A percentile compares a stretch with the other conserved stretches of the same genome.
Evolutionary conservation across 2,888 invertebrate genomes (phyloP).

Genomic region (Lamellibrachia columna): DNA sequence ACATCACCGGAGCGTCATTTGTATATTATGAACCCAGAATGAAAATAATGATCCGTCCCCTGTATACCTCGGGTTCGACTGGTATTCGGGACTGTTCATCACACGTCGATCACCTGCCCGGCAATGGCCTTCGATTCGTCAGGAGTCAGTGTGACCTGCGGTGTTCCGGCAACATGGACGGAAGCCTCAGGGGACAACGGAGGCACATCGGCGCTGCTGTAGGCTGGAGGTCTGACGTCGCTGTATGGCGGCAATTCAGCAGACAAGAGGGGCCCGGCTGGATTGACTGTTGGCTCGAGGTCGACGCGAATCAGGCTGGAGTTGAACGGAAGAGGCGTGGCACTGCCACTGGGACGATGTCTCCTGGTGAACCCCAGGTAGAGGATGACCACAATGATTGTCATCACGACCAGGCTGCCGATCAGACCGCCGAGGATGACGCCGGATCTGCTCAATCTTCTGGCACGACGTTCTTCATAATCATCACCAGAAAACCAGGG

Average conservation of each 20-base stretch:
- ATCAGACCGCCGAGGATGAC: neutral
- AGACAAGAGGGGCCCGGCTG: neutral
- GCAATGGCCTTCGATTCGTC: neutral
- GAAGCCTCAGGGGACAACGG: too few relatives aligned
- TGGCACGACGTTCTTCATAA: neutral
- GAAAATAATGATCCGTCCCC: neutral
- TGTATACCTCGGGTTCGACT: neutral
- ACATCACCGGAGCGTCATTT: too few relatives aligned
- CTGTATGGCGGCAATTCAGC: neutral
- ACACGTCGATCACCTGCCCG: neutral
- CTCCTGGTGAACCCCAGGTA: neutral
- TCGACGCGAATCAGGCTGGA: neutral
- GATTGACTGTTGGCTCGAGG: neutral
- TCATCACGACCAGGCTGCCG: neutral
- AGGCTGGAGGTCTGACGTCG: neutral
- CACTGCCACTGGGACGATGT: neutral
- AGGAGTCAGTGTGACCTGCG: neutral
- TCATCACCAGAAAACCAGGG: neutral
- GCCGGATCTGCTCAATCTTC: too few relatives aligned
- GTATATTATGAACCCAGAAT: neutral
- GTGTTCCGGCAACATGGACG: neutral
- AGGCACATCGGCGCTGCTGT: neutral
- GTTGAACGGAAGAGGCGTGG: neutral
- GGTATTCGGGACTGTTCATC: neutral
- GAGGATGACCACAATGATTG: neutral